These are phyloP conservation scores for Molorchus minor DNA, from an alignment of 2,888 invertebrate genomes.

Conservation along the genomic window DNA sequence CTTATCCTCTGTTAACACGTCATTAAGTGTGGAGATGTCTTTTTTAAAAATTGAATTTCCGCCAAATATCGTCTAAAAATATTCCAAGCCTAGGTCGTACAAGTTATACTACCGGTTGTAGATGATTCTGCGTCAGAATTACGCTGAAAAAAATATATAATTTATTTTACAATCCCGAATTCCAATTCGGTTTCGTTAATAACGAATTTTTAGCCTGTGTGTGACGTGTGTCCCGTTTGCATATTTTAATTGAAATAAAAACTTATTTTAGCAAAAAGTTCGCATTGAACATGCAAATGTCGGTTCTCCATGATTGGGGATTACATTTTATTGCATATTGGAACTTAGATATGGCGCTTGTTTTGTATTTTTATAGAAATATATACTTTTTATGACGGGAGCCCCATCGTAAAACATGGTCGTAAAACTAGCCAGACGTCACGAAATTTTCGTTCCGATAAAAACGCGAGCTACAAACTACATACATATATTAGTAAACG, in stretches of 20 bases:
- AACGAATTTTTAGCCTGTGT: conserved; percentile 19
- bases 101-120: too few species aligned
- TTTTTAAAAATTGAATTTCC: background rate
- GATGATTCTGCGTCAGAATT: too few species aligned
- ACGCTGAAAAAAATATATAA: conserved; percentile 1
- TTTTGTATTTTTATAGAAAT: conserved; percentile 10
- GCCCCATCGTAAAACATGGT: background rate
- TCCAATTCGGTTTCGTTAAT: conserved; percentile 21
- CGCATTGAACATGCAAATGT: conserved; percentile 11
- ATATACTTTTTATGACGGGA: background rate
- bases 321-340: conserved; percentile 7
- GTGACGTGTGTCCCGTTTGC: conserved; percentile 17
- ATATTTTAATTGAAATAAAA: conserved; percentile 28
- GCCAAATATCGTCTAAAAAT: background rate
- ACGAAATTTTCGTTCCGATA: background rate
- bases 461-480: background rate
- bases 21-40: background rate
- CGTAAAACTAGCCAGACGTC: background rate
- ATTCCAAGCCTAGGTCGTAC: background rate
- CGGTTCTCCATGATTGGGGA: conserved; percentile 6
- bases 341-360: background rate
- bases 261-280: conserved; percentile 20
- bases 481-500: background rate
- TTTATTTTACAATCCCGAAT: conserved; percentile 18
- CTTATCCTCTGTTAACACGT: too few species aligned